Evolutionary conservation across 2,113 vertebrate species (phyloP).

Genomic region (Balaeniceps rex): DNA sequence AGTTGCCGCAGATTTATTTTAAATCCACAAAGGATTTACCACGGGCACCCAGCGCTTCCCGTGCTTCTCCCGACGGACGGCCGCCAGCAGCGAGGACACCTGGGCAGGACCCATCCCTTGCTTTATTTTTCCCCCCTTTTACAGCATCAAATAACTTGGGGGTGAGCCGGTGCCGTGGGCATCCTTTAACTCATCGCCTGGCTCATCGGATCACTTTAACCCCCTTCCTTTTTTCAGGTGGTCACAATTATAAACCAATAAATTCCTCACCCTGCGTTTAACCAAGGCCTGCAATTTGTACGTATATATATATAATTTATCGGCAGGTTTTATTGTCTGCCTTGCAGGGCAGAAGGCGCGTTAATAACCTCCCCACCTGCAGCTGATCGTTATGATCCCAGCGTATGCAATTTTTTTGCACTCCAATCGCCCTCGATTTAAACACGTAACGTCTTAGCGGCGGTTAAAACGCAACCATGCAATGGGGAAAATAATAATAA

Average conservation of each 20-base stretch:
- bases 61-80: fast-evolving
- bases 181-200: not conserved
- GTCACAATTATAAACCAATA: not conserved
- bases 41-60: fast-evolving
- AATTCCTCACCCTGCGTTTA: not conserved
- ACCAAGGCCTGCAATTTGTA: not conserved
- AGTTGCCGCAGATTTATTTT: not conserved
- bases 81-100: fast-evolving
- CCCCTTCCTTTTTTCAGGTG: not conserved
- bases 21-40: not conserved
- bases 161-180: fast-evolving
- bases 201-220: not conserved
- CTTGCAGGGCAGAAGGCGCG: not conserved
- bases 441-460: fast-evolving
- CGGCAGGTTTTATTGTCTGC: not conserved
- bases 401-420: fast-evolving
- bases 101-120: too few species aligned
- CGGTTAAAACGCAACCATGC: not conserved
- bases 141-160: too few species aligned
- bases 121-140: not conserved
- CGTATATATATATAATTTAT: not conserved
- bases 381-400: not conserved
- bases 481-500: not conserved
- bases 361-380: not conserved
- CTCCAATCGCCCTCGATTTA: not conserved